Conservation (phyloP, 2,113 vertebrate species). For the Nothoprocta perdicaria region DNA sequence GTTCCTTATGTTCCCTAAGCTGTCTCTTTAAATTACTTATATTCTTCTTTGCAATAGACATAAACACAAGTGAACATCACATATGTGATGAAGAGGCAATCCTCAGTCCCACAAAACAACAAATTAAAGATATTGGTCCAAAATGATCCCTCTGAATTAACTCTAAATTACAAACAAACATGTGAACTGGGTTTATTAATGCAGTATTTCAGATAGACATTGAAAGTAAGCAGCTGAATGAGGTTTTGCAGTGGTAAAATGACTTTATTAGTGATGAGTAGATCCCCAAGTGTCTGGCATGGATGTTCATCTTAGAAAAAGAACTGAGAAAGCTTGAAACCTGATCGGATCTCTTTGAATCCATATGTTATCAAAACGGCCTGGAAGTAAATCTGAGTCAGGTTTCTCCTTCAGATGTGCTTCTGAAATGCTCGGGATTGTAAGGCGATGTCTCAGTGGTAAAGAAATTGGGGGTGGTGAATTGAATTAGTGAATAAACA, state of each 20-base stretch:
- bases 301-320: constrained; percentile 40
- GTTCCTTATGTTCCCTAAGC: constrained; percentile 24
- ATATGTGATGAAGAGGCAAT: constrained; percentile 45
- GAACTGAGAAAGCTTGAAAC: constrained; percentile 40
- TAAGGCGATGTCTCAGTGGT: background rate
- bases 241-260: constrained; percentile 47
- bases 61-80: background rate
- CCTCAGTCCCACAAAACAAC: background rate
- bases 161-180: background rate
- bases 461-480: background rate
- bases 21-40: constrained; percentile 30
- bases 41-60: constrained; percentile 44
- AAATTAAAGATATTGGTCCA: constrained; percentile 46
- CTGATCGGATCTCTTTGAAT: constrained; percentile 20
- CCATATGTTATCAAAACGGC: constrained; percentile 49
- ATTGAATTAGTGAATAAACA: constrained; percentile 31
- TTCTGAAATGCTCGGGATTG: background rate
- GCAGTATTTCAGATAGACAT: constrained; percentile 24
- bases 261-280: constrained; percentile 63
- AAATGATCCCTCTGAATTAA: constrained; percentile 15
- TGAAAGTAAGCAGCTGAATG: background rate
- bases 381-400: constrained; percentile 39
- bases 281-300: constrained; percentile 33
- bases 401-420: background rate
- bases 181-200: constrained; percentile 24